Percentiles rank a stretch among this genome's conserved stretches.
Conservation (phyloP, 2,888 invertebrate species). For the Neoascia interrupta region DNA sequence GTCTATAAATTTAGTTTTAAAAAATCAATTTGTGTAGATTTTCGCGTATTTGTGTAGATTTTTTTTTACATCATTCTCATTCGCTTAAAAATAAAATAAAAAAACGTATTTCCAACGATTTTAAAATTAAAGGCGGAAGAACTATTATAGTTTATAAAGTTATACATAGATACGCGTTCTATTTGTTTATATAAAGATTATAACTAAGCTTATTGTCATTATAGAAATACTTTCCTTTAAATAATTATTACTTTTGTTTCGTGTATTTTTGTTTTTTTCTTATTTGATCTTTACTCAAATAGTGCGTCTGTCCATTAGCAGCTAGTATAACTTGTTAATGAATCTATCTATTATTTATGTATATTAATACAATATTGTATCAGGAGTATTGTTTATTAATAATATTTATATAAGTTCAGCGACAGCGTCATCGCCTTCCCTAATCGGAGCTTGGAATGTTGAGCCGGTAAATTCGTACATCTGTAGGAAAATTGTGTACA, state of each 20-base stretch:
- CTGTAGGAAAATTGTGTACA: conserved; percentile 71
- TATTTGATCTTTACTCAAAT: conserved; percentile 36
- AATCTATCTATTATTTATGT: conserved; percentile 44
- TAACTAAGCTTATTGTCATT: conserved; percentile 68
- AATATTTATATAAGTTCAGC: conserved; percentile 78
- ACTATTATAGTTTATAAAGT: conserved; percentile 13
- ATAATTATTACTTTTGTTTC: conserved; percentile 27
- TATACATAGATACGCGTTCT: conserved; percentile 17
- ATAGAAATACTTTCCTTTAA: conserved; percentile 61
- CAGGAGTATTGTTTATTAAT: conserved; percentile 25
- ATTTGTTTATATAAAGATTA: conserved; percentile 45
- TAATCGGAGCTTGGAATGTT: conserved; percentile 86
- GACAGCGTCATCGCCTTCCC: conserved; percentile 79
- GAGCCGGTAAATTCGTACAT: conserved; percentile 82
- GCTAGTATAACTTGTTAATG: conserved; percentile 41
- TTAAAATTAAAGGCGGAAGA: conserved; percentile 14
- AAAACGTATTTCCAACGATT: neutral
- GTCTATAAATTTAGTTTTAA: too few relatives aligned
- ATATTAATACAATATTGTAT: conserved; percentile 50
- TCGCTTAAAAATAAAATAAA: conserved; percentile 11
- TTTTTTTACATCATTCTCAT: neutral
- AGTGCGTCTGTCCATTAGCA: conserved; percentile 43
- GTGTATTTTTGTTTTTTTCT: conserved; percentile 22
- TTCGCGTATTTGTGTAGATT: conserved; percentile 1
- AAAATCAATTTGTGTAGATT: conserved; percentile 35